Base-by-base conservation (phyloP, 2,888 invertebrate species). In the Pyrrhia umbra region DNA sequence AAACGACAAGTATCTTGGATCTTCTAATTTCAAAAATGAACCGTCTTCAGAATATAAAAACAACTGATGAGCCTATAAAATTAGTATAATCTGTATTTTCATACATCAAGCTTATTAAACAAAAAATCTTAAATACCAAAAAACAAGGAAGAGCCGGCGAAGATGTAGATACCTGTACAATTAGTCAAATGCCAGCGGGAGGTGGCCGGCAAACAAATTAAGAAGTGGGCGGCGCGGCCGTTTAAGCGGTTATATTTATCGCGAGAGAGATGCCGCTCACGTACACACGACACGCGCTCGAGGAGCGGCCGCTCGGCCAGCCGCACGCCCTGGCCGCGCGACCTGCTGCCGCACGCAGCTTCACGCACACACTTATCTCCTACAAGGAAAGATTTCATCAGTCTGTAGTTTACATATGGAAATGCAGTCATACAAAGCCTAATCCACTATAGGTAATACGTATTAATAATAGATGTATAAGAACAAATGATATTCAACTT, bases 121-220 rank as follows among this genome's bases (percentile, higher is more conserved):
- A 50, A 50, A 64, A 71, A 51, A 8, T 4, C 13, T 66, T 59
- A 66, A 46, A 60, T 39, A 39, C 42, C 25, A 39, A 65, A 37
- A 75, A 69, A 58, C 10, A 72, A 63, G 55, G 37, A 52, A 58
- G 25, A 49, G 18, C 39, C n/a, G 9, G 47, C 23, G 30, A 68
- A 76, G 64, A 73, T 67, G 76, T 74, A n/a, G n/a, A n/a, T n/a
- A 79, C 77, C 70, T 77, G 60, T 43, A 74, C 76, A 80, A 82
- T 78, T 79, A 80, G 77, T 76, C 71, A 78, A 78, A 79, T 75
- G 75, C 76, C 67, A 62, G 63, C 54, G 72, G 76, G 73, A 64
- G 76, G 73, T 75, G 82, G 73, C 63, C 72, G 75, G 72, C 75
- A 77, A 85, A 84, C 84, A 83, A 85, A 84, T 85, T 83, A 85